Evolutionary conservation across 2,888 invertebrate species (phyloP), one percentile per base, ranked within the genome.

Genomic region (Ophion costatus): DNA sequence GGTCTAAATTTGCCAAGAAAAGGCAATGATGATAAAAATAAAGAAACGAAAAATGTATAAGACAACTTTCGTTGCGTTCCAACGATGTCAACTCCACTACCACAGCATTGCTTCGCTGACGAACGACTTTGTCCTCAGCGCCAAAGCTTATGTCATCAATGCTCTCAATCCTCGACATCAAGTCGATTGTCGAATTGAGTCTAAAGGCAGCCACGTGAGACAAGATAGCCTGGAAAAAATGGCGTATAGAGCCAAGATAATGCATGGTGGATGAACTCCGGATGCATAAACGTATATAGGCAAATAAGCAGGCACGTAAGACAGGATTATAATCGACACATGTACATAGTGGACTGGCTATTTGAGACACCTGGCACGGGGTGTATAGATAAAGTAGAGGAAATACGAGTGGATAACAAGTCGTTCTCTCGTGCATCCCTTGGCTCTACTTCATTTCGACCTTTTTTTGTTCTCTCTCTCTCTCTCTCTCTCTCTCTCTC

Each of bases 321-420:
- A 14, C 51, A 24, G 5, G 69, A 51, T 51, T 69, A 51, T 69
- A 59, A 10, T 59, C 70, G 6, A 66, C 63, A n/a, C 29, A 2
- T 56, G 63, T 70, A 64, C 57, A 80, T n/a, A 70, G 51, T 64
- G 42, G 70, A 78, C 73, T 51, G 70, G 71, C 78, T 51, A 80
- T 83, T 83, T 79, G 71, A 88, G 91, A 91, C 92, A 92, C 91
- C 92, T 92, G 92, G 92, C 89, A 86, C 88, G 86, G 88, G 89
- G 74, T 74, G 83, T 76, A 78, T 70, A 83, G 80, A 73, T 80
- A 89, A 87, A 87, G 91, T 89, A 92, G 91, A 90, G 90, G 91
- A 93, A 92, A 92, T 89, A 89, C 88, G 88, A 89, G 89, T 89
- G 89, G 89, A 90, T 89, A 91, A 91, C 90, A 89, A 91, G 90